phyloP scores from a whole-genome alignment of 2,888 invertebrate genomes.

The Cantharis flavilabris region DNA sequence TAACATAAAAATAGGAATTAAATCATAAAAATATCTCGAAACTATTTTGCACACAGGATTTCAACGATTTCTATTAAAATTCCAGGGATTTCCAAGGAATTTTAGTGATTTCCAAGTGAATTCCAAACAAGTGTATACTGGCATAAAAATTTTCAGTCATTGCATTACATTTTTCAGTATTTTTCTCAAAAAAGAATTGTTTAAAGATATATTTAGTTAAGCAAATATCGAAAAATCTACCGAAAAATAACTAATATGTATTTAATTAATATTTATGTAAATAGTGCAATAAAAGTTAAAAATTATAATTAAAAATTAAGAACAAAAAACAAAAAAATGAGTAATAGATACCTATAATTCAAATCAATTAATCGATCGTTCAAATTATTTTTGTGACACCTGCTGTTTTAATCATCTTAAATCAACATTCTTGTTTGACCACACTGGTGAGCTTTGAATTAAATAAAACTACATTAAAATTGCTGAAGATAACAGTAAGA shows the following conservation, averaged over 20 bases:
- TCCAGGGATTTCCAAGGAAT: too few species aligned
- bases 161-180: too few species aligned
- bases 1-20: not conserved
- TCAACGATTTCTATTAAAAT: too few species aligned
- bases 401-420: conserved; percentile 31
- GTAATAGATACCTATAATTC: conserved; percentile 31
- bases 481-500: not conserved
- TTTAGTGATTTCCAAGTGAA: too few species aligned
- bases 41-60: too few species aligned
- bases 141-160: too few species aligned
- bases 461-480: not conserved
- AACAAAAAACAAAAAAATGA: conserved; percentile 5
- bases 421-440: conserved; percentile 28
- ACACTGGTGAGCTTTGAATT: conserved; percentile 10
- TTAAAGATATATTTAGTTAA: too few species aligned
- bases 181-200: too few species aligned
- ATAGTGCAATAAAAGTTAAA: not conserved
- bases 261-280: conserved; percentile 3
- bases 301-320: not conserved
- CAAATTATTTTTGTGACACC: conserved; percentile 32
- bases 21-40: not conserved
- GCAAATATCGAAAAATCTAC: not conserved
- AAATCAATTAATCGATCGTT: conserved; percentile 34
- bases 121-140: too few species aligned
- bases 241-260: not conserved